These are phyloP conservation scores for Leptarthrus brevirostris DNA, from an alignment of 2,888 invertebrate genomes.

Conservation along the genomic window DNA sequence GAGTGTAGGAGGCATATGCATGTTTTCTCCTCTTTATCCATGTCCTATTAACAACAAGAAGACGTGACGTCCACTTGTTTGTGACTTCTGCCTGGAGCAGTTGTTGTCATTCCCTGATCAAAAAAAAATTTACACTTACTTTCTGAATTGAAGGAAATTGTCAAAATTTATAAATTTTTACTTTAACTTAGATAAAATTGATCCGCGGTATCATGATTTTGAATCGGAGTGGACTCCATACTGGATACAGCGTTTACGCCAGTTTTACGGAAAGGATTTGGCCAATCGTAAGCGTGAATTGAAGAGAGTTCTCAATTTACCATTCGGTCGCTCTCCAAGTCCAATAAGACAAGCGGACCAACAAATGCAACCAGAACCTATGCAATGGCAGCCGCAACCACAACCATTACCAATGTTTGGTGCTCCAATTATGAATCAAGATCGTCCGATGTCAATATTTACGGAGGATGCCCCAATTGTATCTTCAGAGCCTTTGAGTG, in stretches of 20 bases:
- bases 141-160: neutral
- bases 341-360: conserved; percentile 45
- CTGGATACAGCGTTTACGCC: conserved; percentile 48
- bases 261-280: conserved; percentile 49
- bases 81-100: neutral
- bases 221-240: conserved; percentile 51
- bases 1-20: conserved; percentile 11
- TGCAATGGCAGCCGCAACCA: conserved; percentile 10
- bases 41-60: neutral
- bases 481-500: conserved; percentile 49
- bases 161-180: conserved; percentile 36
- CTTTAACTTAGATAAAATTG: conserved; percentile 49
- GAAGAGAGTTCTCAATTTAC: conserved; percentile 48
- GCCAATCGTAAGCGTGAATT: conserved; percentile 49
- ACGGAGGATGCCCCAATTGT: conserved; percentile 42
- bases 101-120: neutral
- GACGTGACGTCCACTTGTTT: neutral
- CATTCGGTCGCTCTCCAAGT: conserved; percentile 48
- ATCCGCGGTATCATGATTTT: conserved; percentile 50
- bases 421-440: conserved; percentile 34
- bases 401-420: conserved; percentile 30
- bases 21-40: neutral
- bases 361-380: conserved; percentile 22
- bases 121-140: neutral
- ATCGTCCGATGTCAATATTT: conserved; percentile 31